A percentile compares a stretch with the other conserved stretches of the same genome.
Evolutionary conservation across 2,113 vertebrate genomes (phyloP).

Genomic region (Peromyscus californicus): DNA sequence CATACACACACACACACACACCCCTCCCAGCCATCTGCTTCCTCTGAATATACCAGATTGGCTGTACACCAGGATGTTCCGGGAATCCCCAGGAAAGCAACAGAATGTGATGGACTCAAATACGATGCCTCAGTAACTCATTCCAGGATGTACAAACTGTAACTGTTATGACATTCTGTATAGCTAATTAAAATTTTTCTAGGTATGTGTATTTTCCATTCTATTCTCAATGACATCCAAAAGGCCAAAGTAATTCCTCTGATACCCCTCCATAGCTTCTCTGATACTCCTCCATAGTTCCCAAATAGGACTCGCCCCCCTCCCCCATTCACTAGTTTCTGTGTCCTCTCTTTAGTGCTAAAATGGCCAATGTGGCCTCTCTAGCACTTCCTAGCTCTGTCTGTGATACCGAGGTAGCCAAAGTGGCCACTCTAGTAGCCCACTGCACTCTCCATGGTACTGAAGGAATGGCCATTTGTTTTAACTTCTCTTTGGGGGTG

Average conservation of each 20-base stretch:
- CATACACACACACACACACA: neutral
- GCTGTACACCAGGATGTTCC: conserved; percentile 85
- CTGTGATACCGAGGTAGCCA: conserved; percentile 77
- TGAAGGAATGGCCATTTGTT: conserved; percentile 77
- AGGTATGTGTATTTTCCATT: conserved; percentile 80
- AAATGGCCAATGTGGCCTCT: conserved; percentile 58
- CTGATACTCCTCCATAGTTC: neutral
- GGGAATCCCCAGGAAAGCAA: conserved; percentile 85
- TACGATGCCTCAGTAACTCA: conserved; percentile 81
- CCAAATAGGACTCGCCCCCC: conserved; percentile 1
- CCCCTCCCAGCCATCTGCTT: conserved; percentile 80
- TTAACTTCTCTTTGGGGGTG: conserved; percentile 37
- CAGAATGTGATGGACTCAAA: conserved; percentile 85
- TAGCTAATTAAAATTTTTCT: conserved; percentile 80
- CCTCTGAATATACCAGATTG: conserved; percentile 84
- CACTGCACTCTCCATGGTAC: conserved; percentile 86
- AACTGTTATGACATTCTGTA: conserved; percentile 80
- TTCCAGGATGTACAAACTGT: conserved; percentile 84
- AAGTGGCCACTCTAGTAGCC: conserved; percentile 78
- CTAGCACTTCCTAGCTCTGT: conserved; percentile 54
- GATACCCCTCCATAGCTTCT: neutral
- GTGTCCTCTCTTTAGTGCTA: conserved; percentile 42
- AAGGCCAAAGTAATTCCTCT: conserved; percentile 76
- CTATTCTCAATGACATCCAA: conserved; percentile 78
- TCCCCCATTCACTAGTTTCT: conserved; percentile 44